Evolutionary conservation across 2,888 invertebrate genomes (phyloP).

Genomic region (Pterobdella sp.): DNA sequence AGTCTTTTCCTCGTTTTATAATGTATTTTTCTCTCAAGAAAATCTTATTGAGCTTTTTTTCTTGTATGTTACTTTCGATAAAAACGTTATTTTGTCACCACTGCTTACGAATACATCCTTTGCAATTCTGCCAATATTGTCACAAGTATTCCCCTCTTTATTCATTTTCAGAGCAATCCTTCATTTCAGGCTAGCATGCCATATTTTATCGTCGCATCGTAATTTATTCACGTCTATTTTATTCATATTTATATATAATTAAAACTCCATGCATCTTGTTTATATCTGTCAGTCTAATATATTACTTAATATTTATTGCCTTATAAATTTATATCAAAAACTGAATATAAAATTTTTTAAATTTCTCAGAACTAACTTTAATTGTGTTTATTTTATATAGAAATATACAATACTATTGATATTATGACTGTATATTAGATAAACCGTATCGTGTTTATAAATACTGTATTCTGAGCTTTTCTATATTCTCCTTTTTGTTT

Average conservation of each 20-base stretch:
- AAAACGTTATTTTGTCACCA: background rate
- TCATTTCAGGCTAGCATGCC: too few relatives aligned
- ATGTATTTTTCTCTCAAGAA: background rate
- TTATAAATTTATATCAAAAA: background rate
- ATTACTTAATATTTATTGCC: background rate
- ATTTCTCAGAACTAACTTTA: too few relatives aligned
- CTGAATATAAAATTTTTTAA: background rate
- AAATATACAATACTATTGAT: too few relatives aligned
- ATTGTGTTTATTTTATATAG: too few relatives aligned
- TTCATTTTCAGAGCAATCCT: too few relatives aligned
- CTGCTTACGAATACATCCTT: too few relatives aligned
- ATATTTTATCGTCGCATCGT: background rate
- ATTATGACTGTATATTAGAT: too few relatives aligned
- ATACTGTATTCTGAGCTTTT: background rate
- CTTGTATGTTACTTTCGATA: background rate
- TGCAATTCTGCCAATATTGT: too few relatives aligned
- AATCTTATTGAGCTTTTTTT: background rate
- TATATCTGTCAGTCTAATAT: background rate
- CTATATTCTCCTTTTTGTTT: background rate
- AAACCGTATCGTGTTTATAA: too few relatives aligned
- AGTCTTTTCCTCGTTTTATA: background rate
- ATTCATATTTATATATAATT: background rate
- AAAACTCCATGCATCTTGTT: background rate
- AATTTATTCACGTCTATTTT: background rate
- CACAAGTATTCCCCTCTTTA: background rate